Evolutionary conservation across 2,797 vertebrate genomes (phyloP), one percentile per base, ranked within the genome.

Genomic region (Myiothlypis chrysogaster): DNA sequence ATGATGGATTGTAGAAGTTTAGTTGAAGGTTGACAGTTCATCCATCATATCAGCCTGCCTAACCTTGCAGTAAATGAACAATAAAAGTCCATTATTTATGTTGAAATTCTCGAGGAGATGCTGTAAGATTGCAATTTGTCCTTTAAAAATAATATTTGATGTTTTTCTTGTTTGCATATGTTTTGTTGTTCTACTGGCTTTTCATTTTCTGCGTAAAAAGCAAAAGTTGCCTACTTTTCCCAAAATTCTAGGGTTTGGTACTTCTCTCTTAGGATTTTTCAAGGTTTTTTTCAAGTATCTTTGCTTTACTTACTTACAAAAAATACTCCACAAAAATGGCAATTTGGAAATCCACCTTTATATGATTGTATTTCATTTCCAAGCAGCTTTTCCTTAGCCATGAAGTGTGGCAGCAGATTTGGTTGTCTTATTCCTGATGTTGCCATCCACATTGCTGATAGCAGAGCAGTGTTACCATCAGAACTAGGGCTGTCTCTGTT

Each of bases 51-150:
- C 97, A 98, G 97, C 90, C 98, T 98, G 97, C 98, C 98, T 98
- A 99, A 98, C 98, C 98, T 99, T 98, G 98, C 98, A 98, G 98
- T 98, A 99, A 99, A 99, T 99, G 98, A 98, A 98, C 98, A 98
- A 97, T 98, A 98, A 98, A 90, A 98, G 97, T 98, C 97, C 97
- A 96, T 98, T 98, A 97, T 98, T 98, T 98, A 98, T 94, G 94
- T 97, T 90, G 87, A 83, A 93, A 88, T 80, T 96, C 94, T 93
- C 73, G 76, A 88, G 75, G 64, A 88, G 60, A 41, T 93, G 61
- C 69, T 91, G 80, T 78, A 95, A 92, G 93, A 89, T 82, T 70
- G 41, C 73, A 84, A 2, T 68, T 95, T 90, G 50, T 80, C 37
- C 53, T 65, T 63, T 94, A 70, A 78, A 91, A 91, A 84, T 52